Conservation (phyloP, 1,140 invertebrate species). For the Bombyx mandarina region DNA sequence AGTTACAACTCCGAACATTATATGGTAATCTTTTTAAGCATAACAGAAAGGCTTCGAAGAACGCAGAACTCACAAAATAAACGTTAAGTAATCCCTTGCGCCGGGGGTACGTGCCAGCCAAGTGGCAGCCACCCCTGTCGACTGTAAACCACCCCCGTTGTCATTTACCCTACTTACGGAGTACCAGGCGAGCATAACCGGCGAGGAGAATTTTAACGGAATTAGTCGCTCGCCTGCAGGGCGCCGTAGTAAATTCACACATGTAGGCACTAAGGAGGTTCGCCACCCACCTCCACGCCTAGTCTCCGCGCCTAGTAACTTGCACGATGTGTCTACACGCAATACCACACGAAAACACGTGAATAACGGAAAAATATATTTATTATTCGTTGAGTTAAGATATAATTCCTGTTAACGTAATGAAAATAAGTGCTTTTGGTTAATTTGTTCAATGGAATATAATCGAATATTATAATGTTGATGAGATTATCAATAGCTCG, state of each 20-base stretch:
- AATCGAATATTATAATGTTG: too few relatives aligned
- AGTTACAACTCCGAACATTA: too few relatives aligned
- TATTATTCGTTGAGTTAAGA: too few relatives aligned
- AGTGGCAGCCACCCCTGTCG: conserved; percentile 20
- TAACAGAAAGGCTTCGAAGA: conserved; percentile 2
- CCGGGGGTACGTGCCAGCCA: conserved; percentile 22
- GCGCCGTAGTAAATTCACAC: conserved; percentile 36
- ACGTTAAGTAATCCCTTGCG: conserved; percentile 19
- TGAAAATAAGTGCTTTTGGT: too few relatives aligned
- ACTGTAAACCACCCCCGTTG: conserved; percentile 22
- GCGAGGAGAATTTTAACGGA: conserved; percentile 36
- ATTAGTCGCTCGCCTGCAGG: conserved; percentile 35
- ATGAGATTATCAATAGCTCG: too few relatives aligned
- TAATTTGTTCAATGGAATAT: too few relatives aligned
- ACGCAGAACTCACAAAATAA: conserved; percentile 22
- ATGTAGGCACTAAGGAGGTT: conserved; percentile 19
- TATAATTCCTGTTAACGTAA: too few relatives aligned
- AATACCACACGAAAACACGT: conserved; percentile 15
- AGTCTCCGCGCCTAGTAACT: conserved; percentile 52
- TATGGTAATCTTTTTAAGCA: not conserved
- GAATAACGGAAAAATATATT: too few relatives aligned
- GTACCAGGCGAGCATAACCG: conserved; percentile 32
- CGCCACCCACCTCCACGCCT: conserved; percentile 48
- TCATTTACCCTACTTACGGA: conserved; percentile 39
- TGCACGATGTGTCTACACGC: conserved; percentile 48